Evolutionary conservation across 2,888 invertebrate species (phyloP), one percentile per base, ranked within the genome.

Genomic region (Cybosia mesomella): DNA sequence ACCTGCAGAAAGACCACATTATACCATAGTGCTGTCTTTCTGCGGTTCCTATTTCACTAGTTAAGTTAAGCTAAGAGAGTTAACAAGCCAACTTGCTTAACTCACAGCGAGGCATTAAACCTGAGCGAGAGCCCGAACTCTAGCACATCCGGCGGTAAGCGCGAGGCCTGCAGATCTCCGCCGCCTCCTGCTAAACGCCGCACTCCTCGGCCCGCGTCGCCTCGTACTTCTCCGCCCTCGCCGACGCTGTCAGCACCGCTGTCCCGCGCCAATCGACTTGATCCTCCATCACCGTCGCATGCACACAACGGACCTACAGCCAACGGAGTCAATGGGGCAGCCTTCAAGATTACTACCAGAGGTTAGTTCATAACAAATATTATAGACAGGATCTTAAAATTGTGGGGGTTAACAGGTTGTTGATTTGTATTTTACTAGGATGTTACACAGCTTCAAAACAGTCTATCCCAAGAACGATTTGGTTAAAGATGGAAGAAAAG

Each of bases 261-360:
- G 73, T 60, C 81, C 77, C 74, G 82, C 83, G 59, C 82, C 71
- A 5, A 22, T 0, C 67, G 72, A 73, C 74, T 71, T 76, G 70
- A 66, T 72, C 64, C 78, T 74, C 66, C 69, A 61, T 77, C 76
- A 1, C 79, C 76, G 71, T 32, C 58, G 0, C 24, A 43, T 0
- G 13, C 61, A 0, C 18, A 24, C 9, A 70, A 70, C 39, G 75
- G 70, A n/a, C 63, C 65, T 15, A 65, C 39, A 22, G 66, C 77
- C 15, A 70, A 70, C 10, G 70, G 67, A 49, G 75, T 83, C 71
- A 87, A 84, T 73, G 86, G 86, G 57, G 97, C 98, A 49, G 97
- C 97, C 85, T 98, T 99, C 86, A 98, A 98, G 93, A 98, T 99
- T 81, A 97, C 98, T 76, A 98, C 97, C 83, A 96, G 98, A 96